Evolutionary conservation across 2,797 vertebrate species (phyloP).

Genomic region (Xiphorhynchus erythropygius): DNA sequence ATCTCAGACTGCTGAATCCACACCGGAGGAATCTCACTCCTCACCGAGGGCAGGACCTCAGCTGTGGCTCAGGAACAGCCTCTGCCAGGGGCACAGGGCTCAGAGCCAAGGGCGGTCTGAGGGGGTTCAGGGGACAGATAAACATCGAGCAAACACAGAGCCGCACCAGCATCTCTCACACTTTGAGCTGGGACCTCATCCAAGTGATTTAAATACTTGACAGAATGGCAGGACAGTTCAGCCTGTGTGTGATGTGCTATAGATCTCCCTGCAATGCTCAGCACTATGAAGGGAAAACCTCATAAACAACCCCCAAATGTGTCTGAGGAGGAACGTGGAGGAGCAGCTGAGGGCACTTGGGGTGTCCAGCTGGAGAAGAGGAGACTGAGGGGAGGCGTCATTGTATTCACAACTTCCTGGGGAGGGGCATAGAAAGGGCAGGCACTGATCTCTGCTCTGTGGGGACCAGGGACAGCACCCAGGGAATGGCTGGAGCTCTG

Average conservation of each 20-base stretch:
- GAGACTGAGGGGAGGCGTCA: background rate
- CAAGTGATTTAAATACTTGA: background rate
- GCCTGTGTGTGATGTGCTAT: background rate
- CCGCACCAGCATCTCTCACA: rapidly evolving
- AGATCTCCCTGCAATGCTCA: background rate
- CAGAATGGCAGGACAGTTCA: background rate
- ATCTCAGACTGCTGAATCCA: background rate
- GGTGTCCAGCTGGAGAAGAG: background rate
- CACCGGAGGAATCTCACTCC: background rate
- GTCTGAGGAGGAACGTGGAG: background rate
- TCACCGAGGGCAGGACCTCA: background rate
- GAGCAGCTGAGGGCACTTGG: background rate
- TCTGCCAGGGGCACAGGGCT: background rate
- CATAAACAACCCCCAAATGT: background rate
- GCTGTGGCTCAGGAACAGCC: background rate
- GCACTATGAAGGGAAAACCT: background rate
- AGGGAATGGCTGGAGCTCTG: no score
- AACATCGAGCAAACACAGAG: background rate
- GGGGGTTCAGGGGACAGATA: background rate
- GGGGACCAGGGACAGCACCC: no score
- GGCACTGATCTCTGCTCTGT: no score
- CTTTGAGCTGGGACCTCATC: background rate
- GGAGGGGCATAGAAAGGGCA: no score
- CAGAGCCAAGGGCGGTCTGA: background rate
- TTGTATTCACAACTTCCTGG: background rate